Conservation (phyloP, 1,140 invertebrate genomes). For the Triops longicaudatus region DNA sequence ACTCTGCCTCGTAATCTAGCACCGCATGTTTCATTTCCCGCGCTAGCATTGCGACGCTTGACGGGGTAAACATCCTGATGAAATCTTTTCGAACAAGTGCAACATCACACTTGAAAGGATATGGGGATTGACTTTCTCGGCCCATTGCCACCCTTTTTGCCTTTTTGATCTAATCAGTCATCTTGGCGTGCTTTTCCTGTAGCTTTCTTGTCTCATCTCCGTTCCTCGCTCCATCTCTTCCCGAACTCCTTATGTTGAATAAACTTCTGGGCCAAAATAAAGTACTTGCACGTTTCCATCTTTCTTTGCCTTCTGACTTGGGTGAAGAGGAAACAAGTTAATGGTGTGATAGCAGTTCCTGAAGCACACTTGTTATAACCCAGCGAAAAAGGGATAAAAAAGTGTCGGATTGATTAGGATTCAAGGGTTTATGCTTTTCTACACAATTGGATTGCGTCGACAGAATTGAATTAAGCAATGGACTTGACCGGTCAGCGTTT, state of each 20-base stretch:
- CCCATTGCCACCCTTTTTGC: not conserved
- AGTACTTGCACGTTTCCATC: not conserved
- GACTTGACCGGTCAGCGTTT: not conserved
- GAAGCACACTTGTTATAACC: not conserved
- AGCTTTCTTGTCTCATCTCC: not conserved
- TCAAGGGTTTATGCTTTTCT: slow-evolving; percentile 3
- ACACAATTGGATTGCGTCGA: not conserved
- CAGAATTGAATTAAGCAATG: not conserved
- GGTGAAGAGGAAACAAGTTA: not conserved
- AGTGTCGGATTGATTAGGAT: not conserved
- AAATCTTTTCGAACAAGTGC: not conserved
- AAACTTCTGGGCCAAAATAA: not conserved
- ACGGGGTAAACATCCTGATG: not conserved
- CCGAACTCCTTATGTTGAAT: not conserved
- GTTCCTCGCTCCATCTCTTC: not conserved
- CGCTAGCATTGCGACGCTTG: not conserved
- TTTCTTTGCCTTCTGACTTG: not conserved
- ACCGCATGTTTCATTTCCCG: not conserved
- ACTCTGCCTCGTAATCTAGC: not conserved
- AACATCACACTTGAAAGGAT: not conserved
- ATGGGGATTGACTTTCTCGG: not conserved
- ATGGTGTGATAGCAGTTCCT: not conserved
- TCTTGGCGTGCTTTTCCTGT: slow-evolving; percentile 1
- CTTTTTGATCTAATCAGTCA: not conserved
- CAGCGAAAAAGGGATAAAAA: too few relatives aligned